Evolutionary conservation across 1,140 invertebrate species (phyloP).

Genomic region (Hypothenemus hampei): DNA sequence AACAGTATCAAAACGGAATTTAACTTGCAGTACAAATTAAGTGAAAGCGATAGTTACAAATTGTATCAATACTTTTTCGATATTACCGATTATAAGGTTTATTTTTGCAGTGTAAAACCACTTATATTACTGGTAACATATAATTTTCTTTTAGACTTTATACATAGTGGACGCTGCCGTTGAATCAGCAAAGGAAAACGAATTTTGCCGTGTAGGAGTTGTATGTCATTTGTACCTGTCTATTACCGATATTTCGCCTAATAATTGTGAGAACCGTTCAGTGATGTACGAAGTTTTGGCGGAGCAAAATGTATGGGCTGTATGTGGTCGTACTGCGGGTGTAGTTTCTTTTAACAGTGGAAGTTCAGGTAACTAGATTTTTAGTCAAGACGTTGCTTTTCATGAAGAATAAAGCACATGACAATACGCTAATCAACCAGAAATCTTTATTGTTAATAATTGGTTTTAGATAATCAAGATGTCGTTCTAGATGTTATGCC

Average conservation of each 20-base stretch:
- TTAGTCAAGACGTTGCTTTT: no score
- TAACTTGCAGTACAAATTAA: constrained; percentile 44
- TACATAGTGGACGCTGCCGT: constrained; percentile 77
- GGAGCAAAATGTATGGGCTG: constrained; percentile 88
- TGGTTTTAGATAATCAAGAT: no score
- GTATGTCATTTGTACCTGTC: constrained; percentile 80
- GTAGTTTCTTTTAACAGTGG: constrained; percentile 66
- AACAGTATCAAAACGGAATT: constrained; percentile 38
- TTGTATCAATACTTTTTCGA: constrained; percentile 55
- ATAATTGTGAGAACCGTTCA: no score
- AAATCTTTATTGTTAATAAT: no score
- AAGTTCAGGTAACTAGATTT: constrained; percentile 4
- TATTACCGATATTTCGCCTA: no score
- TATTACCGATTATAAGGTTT: constrained; percentile 61
- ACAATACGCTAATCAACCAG: no score
- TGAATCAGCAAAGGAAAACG: constrained; percentile 73
- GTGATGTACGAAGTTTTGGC: constrained; percentile 91
- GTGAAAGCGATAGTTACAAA: constrained; percentile 44
- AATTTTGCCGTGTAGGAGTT: constrained; percentile 83
- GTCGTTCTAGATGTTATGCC: constrained; percentile 88
- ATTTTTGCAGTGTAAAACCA: constrained; percentile 4
- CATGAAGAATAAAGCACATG: no score
- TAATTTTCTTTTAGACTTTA: constrained; percentile 59
- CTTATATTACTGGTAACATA: not conserved
- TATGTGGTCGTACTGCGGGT: constrained; percentile 82